Base-by-base conservation (phyloP, 2,797 vertebrate species). In the Muraenolepis orangiensis region DNA sequence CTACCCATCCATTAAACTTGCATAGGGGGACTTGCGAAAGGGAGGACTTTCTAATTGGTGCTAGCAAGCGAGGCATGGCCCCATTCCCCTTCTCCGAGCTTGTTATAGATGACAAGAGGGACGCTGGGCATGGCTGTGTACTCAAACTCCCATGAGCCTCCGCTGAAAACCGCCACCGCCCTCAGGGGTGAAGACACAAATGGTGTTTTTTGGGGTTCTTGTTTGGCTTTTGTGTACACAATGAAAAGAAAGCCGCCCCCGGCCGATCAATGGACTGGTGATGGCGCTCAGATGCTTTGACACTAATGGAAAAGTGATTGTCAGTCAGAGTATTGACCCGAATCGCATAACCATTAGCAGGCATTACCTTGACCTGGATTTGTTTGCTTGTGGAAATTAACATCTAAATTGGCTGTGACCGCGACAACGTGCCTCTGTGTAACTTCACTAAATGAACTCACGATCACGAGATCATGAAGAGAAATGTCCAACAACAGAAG, bases 1-100 rank as follows among this genome's bases (percentile, higher is more conserved):
- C 85, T 86, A 81, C 70, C 75, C 70, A 74, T 84, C 86, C 86
- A 91, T 93, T 93, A 93, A 93, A 92, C 85, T 91, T 92, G 90
- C 90, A 92, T 91, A 83, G 6, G 26, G 26, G 23, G 23, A 92
- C 85, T 91, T 91, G 90, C 90, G n/a, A 92, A 91, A 84, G 86
- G 86, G 82, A 87, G 85, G 80, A 81, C 83, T 87, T 89, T 86
- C 80, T 93, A 93, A 93, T 92, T 92, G 89, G 88, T 74, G 82
- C 76, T 18, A 81, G 83, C 83, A 79, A 90, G 77, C 76, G 20
- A 73, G 76, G 83, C 69, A 74, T 85, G 76, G 72, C 82, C 80
- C 68, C 14, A 66, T 82, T 86, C 85, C 84, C 78, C 68, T 66
- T 86, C 85, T 84, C 80, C 0, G 69, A 85, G 85, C 89, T 90